These are phyloP conservation scores for Sitobion miscanthi DNA, from an alignment of 1,140 invertebrate species.

Conservation along the genomic window DNA sequence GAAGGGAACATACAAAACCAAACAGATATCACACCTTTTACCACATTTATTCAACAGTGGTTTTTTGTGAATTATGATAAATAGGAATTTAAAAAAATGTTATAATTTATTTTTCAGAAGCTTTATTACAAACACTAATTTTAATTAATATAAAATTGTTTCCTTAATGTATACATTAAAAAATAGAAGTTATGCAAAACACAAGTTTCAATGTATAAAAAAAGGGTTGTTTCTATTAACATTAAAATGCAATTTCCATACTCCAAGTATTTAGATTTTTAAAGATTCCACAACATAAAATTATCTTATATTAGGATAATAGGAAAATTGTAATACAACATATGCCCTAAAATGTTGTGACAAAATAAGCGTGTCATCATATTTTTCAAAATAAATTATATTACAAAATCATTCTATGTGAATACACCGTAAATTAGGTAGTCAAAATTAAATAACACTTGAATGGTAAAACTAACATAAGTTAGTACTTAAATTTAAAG, in stretches of 20 bases:
- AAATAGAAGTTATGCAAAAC: not conserved
- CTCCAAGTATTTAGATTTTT: not conserved
- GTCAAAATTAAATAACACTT: conserved; percentile 19
- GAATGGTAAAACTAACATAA: not conserved
- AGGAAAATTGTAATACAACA: conserved; percentile 1
- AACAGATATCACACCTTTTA: not conserved
- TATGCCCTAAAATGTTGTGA: not conserved
- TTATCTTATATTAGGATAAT: not conserved
- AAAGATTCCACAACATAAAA: not conserved
- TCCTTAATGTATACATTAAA: conserved; percentile 20
- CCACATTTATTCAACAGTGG: not conserved
- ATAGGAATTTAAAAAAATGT: not conserved
- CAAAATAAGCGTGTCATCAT: not conserved
- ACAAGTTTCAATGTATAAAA: not conserved
- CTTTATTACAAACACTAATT: conserved; percentile 8
- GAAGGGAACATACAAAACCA: too few relatives aligned
- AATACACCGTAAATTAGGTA: conserved; percentile 24
- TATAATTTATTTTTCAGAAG: conserved; percentile 22
- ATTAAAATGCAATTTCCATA: not conserved
- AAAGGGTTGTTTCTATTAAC: not conserved
- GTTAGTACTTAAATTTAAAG: not conserved
- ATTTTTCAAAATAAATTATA: conserved; percentile 15
- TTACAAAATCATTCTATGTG: conserved; percentile 29
- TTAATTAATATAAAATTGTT: conserved; percentile 29
- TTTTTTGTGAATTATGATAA: not conserved